phyloP scores from a whole-genome alignment of 2,113 vertebrate species.

The Psittacara wagleri region DNA sequence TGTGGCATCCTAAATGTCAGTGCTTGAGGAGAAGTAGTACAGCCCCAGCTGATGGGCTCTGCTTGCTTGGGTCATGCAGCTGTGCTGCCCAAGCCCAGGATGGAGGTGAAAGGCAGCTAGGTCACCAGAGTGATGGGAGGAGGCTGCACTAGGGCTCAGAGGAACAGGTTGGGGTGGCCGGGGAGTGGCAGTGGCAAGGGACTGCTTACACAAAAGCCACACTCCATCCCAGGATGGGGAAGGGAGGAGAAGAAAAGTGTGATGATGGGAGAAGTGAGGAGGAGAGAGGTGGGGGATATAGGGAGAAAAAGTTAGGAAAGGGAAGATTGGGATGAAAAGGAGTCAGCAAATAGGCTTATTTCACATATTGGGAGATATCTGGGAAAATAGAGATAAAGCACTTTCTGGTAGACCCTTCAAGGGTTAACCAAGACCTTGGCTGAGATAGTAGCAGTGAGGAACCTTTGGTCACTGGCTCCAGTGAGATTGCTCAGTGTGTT shows the following conservation, averaged over 20 bases:
- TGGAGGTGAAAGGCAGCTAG: rapidly evolving
- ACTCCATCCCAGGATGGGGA: background rate
- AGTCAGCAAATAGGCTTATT: background rate
- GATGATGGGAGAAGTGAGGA: background rate
- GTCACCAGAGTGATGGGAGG: rapidly evolving
- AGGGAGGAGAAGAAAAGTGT: background rate
- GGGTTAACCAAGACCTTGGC: background rate
- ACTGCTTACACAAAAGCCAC: background rate
- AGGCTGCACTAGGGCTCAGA: background rate
- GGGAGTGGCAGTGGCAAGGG: background rate
- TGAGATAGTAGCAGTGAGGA: background rate
- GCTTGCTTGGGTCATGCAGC: background rate
- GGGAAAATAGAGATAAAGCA: background rate
- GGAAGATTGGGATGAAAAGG: background rate
- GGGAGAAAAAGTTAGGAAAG: background rate
- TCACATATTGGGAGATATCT: background rate
- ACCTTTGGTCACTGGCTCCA: background rate
- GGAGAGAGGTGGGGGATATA: background rate
- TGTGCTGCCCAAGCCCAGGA: background rate
- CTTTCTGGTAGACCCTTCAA: background rate
- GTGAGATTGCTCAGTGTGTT: background rate
- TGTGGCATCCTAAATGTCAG: background rate
- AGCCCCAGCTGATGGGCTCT: background rate
- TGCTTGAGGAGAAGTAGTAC: background rate
- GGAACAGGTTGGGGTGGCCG: background rate